These are phyloP conservation scores for Amniataba percoides DNA, from an alignment of 2,797 vertebrate species.

Conservation along the genomic window DNA sequence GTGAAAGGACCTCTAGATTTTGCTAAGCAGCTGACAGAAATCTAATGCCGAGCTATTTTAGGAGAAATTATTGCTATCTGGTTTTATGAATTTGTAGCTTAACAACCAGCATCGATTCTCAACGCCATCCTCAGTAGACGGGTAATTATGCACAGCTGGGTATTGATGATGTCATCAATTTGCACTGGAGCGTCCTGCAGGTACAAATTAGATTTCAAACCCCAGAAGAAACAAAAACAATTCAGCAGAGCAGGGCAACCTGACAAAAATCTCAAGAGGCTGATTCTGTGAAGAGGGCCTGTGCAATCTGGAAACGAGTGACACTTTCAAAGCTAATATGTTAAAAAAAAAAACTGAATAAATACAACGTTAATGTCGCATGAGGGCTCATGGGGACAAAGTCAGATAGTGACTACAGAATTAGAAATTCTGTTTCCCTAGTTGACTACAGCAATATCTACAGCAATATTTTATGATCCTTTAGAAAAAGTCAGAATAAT, in stretches of 20 bases:
- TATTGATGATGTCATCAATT: constrained; percentile 73
- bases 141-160: constrained; percentile 67
- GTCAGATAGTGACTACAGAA: constrained; percentile 11
- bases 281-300: constrained; percentile 17
- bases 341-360: not conserved
- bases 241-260: constrained; percentile 37
- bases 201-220: constrained; percentile 60
- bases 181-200: constrained; percentile 36
- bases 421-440: not conserved
- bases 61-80: constrained; percentile 35
- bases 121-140: constrained; percentile 29
- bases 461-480: not conserved
- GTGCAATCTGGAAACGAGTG: not conserved
- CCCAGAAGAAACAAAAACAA: constrained; percentile 44
- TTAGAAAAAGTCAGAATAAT: not conserved
- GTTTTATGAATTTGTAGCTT: constrained; percentile 55
- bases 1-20: constrained; percentile 16
- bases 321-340: not conserved
- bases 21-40: constrained; percentile 46
- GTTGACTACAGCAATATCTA: not conserved
- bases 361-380: constrained; percentile 2
- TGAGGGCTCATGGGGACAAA: constrained; percentile 10
- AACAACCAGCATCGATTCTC: constrained; percentile 56
- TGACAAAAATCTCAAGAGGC: constrained; percentile 39
- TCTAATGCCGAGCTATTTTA: constrained; percentile 46